Evolutionary conservation across 1,140 invertebrate species (phyloP).

Genomic region (Pseudomyrmex concolor): DNA sequence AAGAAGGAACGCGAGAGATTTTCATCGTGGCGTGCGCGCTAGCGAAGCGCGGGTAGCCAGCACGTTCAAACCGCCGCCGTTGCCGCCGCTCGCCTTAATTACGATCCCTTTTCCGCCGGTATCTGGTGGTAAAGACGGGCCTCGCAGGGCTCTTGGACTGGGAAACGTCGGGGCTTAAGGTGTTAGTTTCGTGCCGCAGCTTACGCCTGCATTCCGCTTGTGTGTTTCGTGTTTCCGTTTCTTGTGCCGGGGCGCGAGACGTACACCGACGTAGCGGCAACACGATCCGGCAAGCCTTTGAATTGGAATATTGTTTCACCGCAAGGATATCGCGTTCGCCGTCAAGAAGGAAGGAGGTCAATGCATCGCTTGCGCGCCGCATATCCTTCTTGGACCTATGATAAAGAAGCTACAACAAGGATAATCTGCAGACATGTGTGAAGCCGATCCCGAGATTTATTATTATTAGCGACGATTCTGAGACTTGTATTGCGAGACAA

Average conservation of each 20-base stretch:
- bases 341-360: not conserved
- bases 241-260: slow-evolving; percentile 37
- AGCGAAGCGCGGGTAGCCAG: not conserved
- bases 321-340: slow-evolving; percentile 58
- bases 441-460: too few species aligned
- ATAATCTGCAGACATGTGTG: too few species aligned
- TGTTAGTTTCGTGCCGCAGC: slow-evolving; percentile 57
- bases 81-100: slow-evolving; percentile 55
- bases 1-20: slow-evolving; percentile 56
- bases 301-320: slow-evolving; percentile 64
- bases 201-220: slow-evolving; percentile 28
- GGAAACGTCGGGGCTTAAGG: slow-evolving; percentile 60
- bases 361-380: not conserved
- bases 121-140: slow-evolving; percentile 65
- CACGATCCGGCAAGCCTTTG: slow-evolving; percentile 48
- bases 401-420: not conserved
- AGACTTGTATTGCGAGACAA: too few species aligned
- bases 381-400: slow-evolving; percentile 5
- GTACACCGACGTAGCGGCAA: slow-evolving; percentile 29
- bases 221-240: slow-evolving; percentile 57
- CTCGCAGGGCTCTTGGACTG: slow-evolving; percentile 48
- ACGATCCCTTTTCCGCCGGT: slow-evolving; percentile 64
- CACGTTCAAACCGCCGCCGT: slow-evolving; percentile 54
- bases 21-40: slow-evolving; percentile 47
- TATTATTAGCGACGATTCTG: not conserved